Conservation (phyloP, 2,888 invertebrate species). For the Siphonodentalium dalli region DNA sequence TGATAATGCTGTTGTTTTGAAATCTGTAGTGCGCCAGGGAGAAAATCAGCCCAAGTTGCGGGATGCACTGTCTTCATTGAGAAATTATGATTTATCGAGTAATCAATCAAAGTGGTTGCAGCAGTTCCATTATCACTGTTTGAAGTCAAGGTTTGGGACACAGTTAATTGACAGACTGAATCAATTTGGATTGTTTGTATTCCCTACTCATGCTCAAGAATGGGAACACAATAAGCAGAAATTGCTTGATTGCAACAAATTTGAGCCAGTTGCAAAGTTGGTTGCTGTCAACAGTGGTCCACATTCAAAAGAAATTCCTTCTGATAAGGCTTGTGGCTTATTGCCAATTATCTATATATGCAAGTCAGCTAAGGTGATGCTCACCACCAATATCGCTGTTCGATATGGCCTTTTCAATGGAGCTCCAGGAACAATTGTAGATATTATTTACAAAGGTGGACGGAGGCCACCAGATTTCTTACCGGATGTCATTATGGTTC, state of each 20-base stretch:
- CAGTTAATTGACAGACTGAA: conserved; percentile 14
- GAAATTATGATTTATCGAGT: conserved; percentile 5
- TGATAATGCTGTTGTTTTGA: conserved; percentile 16
- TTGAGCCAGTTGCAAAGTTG: conserved; percentile 24
- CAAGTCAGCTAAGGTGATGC: conserved; percentile 26
- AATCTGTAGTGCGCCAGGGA: conserved; percentile 18
- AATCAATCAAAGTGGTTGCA: conserved; percentile 24
- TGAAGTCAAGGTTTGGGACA: conserved; percentile 12
- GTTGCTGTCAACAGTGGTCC: conserved; percentile 8
- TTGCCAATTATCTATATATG: conserved; percentile 16
- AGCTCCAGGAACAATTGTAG: conserved; percentile 21
- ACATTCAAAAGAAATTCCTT: conserved; percentile 13
- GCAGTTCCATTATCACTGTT: conserved; percentile 17
- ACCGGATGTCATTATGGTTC: conserved; percentile 33
- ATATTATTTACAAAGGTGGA: conserved; percentile 27
- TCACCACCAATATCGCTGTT: conserved; percentile 26
- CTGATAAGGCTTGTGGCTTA: conserved; percentile 26
- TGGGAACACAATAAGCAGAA: conserved; percentile 19
- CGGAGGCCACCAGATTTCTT: conserved; percentile 15
- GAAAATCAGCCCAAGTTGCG: conserved; percentile 1
- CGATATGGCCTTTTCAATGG: conserved; percentile 33
- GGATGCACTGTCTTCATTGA: neutral
- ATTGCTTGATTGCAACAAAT: conserved; percentile 13
- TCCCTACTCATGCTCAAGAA: conserved; percentile 19
- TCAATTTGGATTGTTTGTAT: conserved; percentile 19